Evolutionary conservation across 2,113 vertebrate species (phyloP).

Genomic region (Dasypus novemcinctus): DNA sequence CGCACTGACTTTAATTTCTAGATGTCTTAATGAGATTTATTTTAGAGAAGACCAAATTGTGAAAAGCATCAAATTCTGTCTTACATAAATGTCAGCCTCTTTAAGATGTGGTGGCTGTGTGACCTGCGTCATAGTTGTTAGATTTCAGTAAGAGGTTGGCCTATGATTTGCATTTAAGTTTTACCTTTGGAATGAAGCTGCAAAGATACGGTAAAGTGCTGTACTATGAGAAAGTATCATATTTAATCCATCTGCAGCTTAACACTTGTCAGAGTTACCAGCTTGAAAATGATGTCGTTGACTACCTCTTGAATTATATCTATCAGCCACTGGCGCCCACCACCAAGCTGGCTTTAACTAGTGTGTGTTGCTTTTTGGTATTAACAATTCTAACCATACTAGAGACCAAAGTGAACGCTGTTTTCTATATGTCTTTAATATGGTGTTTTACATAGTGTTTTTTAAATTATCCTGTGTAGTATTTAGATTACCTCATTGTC

Average conservation of each 20-base stretch:
- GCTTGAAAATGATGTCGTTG: conserved; percentile 76
- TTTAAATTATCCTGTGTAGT: conserved; percentile 86
- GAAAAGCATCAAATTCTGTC: conserved; percentile 76
- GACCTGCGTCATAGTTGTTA: conserved; percentile 75
- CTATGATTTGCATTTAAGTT: conserved; percentile 56
- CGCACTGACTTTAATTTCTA: conserved; percentile 84
- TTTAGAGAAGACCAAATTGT: conserved; percentile 82
- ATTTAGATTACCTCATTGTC: conserved; percentile 85
- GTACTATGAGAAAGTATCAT: conserved; percentile 70
- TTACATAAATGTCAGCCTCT: conserved; percentile 79
- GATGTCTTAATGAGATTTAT: conserved; percentile 85
- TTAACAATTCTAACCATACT: conserved; percentile 82
- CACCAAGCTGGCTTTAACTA: conserved; percentile 83
- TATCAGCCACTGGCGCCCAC: conserved; percentile 77
- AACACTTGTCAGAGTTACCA: conserved; percentile 72
- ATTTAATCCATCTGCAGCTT: conserved; percentile 76
- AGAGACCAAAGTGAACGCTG: conserved; percentile 89
- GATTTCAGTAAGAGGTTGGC: conserved; percentile 76
- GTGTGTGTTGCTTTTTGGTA: conserved; percentile 79
- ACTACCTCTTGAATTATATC: conserved; percentile 86
- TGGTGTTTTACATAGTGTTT: conserved; percentile 86
- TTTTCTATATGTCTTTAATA: conserved; percentile 85
- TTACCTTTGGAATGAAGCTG: conserved; percentile 66
- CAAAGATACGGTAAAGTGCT: conserved; percentile 70
- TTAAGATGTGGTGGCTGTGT: conserved; percentile 78